A percentile compares a stretch with the other conserved stretches of the same genome.
Conservation (phyloP, 2,113 vertebrate genomes). For the Podilymbus podiceps region DNA sequence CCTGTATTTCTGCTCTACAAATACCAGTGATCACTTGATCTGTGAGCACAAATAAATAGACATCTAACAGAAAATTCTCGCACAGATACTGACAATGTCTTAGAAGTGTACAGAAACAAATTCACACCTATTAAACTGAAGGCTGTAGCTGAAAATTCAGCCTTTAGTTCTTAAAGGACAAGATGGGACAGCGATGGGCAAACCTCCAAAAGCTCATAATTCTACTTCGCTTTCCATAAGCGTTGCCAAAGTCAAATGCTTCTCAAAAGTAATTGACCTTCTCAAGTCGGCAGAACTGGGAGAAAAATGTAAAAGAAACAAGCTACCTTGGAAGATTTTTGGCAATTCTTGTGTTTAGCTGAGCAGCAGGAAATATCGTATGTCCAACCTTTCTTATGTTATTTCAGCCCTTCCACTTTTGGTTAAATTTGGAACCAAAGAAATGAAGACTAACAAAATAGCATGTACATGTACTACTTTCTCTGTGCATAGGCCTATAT, state of each 20-base stretch:
- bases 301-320: conserved; percentile 65
- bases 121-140: conserved; percentile 35
- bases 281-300: conserved; percentile 47
- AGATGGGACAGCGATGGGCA: conserved; percentile 54
- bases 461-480: not conserved
- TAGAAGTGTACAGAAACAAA: conserved; percentile 25
- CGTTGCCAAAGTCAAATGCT: conserved; percentile 56
- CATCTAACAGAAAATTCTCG: conserved; percentile 10
- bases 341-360: conserved; percentile 58
- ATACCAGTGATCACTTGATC: conserved; percentile 13
- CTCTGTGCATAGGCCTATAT: not conserved
- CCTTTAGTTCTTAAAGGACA: conserved; percentile 25
- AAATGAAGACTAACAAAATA: conserved; percentile 31
- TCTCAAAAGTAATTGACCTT: conserved; percentile 61
- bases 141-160: conserved; percentile 41
- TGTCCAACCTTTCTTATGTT: conserved; percentile 53
- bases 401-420: conserved; percentile 65
- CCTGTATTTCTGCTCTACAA: conserved; percentile 9
- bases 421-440: conserved; percentile 57
- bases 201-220: conserved; percentile 55
- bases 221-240: conserved; percentile 49
- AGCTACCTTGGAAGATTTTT: conserved; percentile 65
- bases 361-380: conserved; percentile 60
- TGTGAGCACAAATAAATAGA: conserved; percentile 44
- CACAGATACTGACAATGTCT: not conserved